Conservation (phyloP, 2,888 invertebrate genomes). For the Anorthoa munda region DNA sequence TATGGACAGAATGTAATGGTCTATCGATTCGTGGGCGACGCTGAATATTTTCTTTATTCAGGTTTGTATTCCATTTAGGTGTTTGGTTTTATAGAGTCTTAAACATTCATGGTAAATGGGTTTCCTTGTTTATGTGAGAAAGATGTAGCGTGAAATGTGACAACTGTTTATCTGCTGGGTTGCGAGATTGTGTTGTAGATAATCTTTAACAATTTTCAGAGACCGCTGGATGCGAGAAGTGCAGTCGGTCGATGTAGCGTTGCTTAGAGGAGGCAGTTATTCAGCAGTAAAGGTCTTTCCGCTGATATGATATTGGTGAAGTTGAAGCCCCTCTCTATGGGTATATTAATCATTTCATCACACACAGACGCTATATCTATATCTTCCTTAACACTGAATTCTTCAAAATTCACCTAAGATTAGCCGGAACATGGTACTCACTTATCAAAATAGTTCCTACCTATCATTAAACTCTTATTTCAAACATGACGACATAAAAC, state of each 20-base stretch:
- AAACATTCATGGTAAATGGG: constrained; percentile 31
- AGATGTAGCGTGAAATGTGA: neutral
- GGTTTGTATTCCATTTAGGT: constrained; percentile 33
- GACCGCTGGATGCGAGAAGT: neutral
- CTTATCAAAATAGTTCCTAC: neutral
- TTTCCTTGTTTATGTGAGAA: constrained; percentile 24
- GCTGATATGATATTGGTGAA: no score
- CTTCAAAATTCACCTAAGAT: neutral
- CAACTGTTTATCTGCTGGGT: neutral
- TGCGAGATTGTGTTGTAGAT: no score
- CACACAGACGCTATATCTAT: no score
- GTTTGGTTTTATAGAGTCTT: constrained; percentile 30
- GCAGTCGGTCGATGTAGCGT: neutral
- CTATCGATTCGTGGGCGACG: constrained; percentile 38
- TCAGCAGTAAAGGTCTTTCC: no score
- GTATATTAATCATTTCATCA: no score
- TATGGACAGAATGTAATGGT: constrained; percentile 49
- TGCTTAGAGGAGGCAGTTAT: no score
- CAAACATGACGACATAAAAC: constrained; percentile 3
- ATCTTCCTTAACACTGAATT: no score
- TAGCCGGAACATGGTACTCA: neutral
- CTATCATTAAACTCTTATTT: constrained; percentile 3
- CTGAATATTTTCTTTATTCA: constrained; percentile 14
- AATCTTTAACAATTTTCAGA: neutral
- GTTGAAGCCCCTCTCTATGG: no score